These are phyloP conservation scores for Lysiphlebus fabarum DNA, from an alignment of 1,140 invertebrate species.

Conservation along the genomic window DNA sequence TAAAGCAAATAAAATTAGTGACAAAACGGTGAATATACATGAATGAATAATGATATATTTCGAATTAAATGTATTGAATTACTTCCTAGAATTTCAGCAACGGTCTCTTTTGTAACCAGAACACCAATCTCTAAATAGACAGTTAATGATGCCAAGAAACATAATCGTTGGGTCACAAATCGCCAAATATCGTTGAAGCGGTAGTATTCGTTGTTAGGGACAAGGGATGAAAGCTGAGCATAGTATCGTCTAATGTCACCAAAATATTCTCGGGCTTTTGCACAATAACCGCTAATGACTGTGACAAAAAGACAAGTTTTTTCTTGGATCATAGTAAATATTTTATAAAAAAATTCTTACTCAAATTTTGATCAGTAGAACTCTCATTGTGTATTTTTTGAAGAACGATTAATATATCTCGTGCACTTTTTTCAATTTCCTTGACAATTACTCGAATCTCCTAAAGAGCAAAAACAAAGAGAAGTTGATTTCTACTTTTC, in stretches of 20 bases:
- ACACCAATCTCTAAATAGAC: conserved; percentile 76
- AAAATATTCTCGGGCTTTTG: conserved; percentile 59
- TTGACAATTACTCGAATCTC: conserved; percentile 66
- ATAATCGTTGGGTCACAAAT: conserved; percentile 74
- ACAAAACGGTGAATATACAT: too few species aligned
- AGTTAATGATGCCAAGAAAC: conserved; percentile 73
- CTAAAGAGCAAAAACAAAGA: conserved; percentile 53
- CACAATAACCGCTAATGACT: conserved; percentile 60
- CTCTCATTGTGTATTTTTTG: conserved; percentile 69
- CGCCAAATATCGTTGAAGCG: conserved; percentile 83
- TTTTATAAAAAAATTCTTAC: conserved; percentile 30
- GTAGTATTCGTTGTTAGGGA: conserved; percentile 71
- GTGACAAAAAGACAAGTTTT: conserved; percentile 31
- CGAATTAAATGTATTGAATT: conserved; percentile 21
- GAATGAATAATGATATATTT: too few species aligned
- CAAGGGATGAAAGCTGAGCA: conserved; percentile 57
- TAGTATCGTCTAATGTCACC: conserved; percentile 59
- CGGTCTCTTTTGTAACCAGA: conserved; percentile 69
- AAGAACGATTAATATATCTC: conserved; percentile 67
- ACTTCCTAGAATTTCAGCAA: conserved; percentile 79
- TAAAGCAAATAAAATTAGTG: too few species aligned
- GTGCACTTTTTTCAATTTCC: conserved; percentile 66
- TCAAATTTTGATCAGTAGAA: conserved; percentile 57
- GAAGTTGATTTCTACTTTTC: too few species aligned
- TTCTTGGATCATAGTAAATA: conserved; percentile 1